phyloP scores from a whole-genome alignment of 2,113 vertebrate genomes.

The Seriola dumerili region DNA sequence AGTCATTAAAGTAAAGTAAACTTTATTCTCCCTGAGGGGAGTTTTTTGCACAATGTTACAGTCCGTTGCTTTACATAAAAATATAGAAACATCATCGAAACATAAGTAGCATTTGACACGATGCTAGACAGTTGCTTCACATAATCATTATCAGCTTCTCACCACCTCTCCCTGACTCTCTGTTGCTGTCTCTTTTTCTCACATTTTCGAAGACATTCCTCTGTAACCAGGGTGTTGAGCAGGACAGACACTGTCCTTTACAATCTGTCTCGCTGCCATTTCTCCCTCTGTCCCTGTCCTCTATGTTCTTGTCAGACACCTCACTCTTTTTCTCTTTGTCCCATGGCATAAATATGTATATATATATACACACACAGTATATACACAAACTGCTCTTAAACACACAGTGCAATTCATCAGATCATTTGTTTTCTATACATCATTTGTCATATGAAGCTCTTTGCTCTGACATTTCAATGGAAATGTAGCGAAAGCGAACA shows the following conservation, averaged over 20 bases:
- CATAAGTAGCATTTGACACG: background rate
- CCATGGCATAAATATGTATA: background rate
- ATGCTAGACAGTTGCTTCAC: background rate
- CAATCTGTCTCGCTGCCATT: constrained; percentile 47
- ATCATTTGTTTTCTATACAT: constrained; percentile 42
- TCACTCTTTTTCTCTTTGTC: background rate
- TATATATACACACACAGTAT: no score
- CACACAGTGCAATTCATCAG: constrained; percentile 24
- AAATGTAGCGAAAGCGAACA: background rate
- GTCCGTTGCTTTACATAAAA: background rate
- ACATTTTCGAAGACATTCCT: constrained; percentile 50
- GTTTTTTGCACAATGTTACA: background rate
- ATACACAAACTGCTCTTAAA: constrained; percentile 27
- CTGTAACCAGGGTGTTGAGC: background rate
- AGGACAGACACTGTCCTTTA: constrained; percentile 46
- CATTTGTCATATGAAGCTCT: constrained; percentile 47
- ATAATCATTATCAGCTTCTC: constrained; percentile 41
- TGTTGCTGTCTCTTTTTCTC: constrained; percentile 44
- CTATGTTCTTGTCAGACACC: constrained; percentile 14
- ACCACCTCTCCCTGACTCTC: constrained; percentile 27
- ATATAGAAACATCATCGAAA: background rate
- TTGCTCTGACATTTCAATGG: constrained; percentile 27
- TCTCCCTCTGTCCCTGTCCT: constrained; percentile 17
- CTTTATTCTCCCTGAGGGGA: background rate
- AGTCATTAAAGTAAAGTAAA: constrained; percentile 20